phyloP scores from a whole-genome alignment of 2,888 invertebrate species.

The Protodeltote pygarga region DNA sequence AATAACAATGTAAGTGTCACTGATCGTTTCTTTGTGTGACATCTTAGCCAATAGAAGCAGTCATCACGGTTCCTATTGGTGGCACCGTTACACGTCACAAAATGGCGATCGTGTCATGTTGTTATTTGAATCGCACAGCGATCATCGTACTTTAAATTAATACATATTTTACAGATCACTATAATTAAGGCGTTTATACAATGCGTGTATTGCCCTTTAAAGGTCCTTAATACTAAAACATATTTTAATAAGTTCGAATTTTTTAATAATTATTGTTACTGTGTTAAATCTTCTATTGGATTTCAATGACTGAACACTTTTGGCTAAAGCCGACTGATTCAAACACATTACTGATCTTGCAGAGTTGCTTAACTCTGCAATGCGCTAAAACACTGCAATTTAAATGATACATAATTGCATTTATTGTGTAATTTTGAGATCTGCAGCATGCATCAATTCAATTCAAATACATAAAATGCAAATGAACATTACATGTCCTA shows the following conservation, averaged over 20 bases:
- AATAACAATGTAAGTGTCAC: too few relatives aligned
- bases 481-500: constrained; percentile 12
- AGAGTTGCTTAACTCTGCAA: constrained; percentile 39
- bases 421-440: constrained; percentile 41
- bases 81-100: too few relatives aligned
- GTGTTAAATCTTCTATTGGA: too few relatives aligned
- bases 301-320: constrained; percentile 27
- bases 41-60: too few relatives aligned
- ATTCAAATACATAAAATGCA: constrained; percentile 10
- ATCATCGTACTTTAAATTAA: neutral
- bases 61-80: too few relatives aligned
- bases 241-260: constrained; percentile 42
- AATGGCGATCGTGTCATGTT: too few relatives aligned
- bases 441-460: constrained; percentile 23
- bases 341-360: constrained; percentile 31
- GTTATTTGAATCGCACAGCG: too few relatives aligned
- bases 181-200: constrained; percentile 44
- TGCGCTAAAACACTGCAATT: constrained; percentile 1
- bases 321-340: constrained; percentile 18
- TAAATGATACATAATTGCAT: constrained; percentile 9
- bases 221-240: constrained; percentile 13
- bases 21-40: too few relatives aligned
- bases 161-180: constrained; percentile 32
- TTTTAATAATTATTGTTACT: too few relatives aligned
- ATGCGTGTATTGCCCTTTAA: constrained; percentile 26